These are phyloP conservation scores for Pinctada fucata DNA, from an alignment of 2,888 invertebrate species.

Conservation along the genomic window DNA sequence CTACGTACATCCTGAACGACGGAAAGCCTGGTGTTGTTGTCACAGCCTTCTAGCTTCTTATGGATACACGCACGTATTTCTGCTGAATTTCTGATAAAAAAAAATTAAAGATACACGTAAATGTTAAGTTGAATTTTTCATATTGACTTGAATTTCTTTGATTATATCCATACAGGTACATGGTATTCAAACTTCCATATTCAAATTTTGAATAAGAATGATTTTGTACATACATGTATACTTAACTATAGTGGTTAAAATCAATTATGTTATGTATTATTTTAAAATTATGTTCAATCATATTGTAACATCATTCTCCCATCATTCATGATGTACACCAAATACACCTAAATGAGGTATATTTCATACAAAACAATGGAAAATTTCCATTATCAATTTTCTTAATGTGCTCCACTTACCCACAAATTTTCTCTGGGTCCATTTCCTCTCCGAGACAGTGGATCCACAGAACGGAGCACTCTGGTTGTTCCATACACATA, in stretches of 20 bases:
- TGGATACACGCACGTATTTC: conserved; percentile 21
- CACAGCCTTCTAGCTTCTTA: conserved; percentile 20
- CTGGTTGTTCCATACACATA: not conserved
- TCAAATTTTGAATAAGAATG: no score
- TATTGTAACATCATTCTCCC: no score
- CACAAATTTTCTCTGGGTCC: not conserved
- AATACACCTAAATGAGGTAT: no score
- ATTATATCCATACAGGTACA: not conserved
- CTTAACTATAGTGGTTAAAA: no score
- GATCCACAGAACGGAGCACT: conserved; percentile 1
- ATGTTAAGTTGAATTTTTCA: not conserved
- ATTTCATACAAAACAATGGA: no score
- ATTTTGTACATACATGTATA: not conserved
- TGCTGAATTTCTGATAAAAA: conserved; percentile 21
- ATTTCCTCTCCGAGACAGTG: conserved; percentile 19
- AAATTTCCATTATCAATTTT: no score
- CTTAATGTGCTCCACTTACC: conserved; percentile 2
- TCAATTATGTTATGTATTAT: no score
- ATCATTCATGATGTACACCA: no score
- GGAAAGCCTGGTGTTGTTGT: not conserved
- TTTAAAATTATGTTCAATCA: no score
- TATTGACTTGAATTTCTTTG: not conserved
- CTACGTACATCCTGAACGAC: conserved; percentile 1
- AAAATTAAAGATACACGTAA: not conserved
- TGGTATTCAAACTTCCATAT: not conserved